These are phyloP conservation scores for Perccottus glenii DNA, from an alignment of 2,113 vertebrate genomes.

Conservation along the genomic window DNA sequence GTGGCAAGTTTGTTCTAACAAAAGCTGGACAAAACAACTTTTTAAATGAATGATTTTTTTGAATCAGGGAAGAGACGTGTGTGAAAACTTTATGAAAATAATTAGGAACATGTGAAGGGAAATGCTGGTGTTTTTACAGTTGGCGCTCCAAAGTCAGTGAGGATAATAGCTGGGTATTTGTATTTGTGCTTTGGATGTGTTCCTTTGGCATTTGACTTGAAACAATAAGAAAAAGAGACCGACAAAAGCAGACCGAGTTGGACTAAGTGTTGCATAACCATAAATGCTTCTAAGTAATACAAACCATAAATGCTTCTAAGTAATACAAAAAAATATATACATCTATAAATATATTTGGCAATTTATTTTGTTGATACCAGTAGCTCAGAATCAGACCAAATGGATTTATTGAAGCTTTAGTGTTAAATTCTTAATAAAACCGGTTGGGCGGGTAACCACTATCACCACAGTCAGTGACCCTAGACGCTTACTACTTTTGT, in stretches of 20 bases:
- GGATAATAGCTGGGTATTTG: background rate
- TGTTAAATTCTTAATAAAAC: too few relatives aligned
- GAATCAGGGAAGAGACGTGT: slow-evolving; percentile 41
- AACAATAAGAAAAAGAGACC: slow-evolving; percentile 34
- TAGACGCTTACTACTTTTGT: too few relatives aligned
- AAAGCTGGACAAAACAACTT: slow-evolving; percentile 53
- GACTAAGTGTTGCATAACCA: background rate
- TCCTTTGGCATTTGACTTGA: slow-evolving; percentile 41
- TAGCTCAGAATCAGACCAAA: too few relatives aligned
- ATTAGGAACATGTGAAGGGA: slow-evolving; percentile 43
- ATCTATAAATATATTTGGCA: too few relatives aligned
- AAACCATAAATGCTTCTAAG: background rate
- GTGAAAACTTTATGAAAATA: slow-evolving; percentile 52
- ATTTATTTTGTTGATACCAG: too few relatives aligned
- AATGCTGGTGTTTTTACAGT: slow-evolving; percentile 54
- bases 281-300: background rate
- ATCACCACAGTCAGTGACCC: too few relatives aligned
- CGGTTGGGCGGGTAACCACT: too few relatives aligned
- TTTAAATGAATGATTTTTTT: slow-evolving; percentile 58
- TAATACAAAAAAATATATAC: too few relatives aligned
- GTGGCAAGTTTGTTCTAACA: slow-evolving; percentile 51
- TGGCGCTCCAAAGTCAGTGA: slow-evolving; percentile 22
- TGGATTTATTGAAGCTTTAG: too few relatives aligned
- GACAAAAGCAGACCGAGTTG: slow-evolving; percentile 4
- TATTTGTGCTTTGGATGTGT: slow-evolving; percentile 37